phyloP scores from a whole-genome alignment of 2,888 invertebrate species.

The Furcula furcula region DNA sequence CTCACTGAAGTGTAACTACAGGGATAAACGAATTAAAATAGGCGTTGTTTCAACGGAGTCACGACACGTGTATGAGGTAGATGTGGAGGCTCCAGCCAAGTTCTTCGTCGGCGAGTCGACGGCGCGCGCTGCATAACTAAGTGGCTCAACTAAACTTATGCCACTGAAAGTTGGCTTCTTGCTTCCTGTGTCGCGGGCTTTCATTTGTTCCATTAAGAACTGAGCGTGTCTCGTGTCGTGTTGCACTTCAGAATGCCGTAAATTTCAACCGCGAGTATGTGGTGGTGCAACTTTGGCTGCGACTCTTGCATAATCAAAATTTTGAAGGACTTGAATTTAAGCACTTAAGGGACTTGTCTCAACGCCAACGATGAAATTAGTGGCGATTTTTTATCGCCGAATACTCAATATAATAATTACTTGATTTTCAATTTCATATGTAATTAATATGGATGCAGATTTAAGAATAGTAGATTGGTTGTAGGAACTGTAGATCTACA shows the following conservation, averaged over 20 bases:
- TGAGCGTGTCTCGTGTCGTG: slow-evolving; percentile 23
- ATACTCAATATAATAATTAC: too few relatives aligned
- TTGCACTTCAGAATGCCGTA: slow-evolving; percentile 24
- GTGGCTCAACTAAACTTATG: slow-evolving; percentile 44
- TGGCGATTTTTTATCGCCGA: too few relatives aligned
- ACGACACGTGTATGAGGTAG: slow-evolving; percentile 50
- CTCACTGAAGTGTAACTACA: slow-evolving; percentile 18
- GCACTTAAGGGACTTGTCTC: too few relatives aligned
- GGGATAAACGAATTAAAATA: slow-evolving; percentile 46
- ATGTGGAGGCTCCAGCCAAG: slow-evolving; percentile 38
- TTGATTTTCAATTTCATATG: too few relatives aligned
- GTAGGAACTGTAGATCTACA: too few relatives aligned
- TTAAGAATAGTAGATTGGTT: too few relatives aligned
- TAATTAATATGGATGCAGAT: too few relatives aligned
- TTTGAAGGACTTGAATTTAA: too few relatives aligned
- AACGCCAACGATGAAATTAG: too few relatives aligned
- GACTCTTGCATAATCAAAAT: too few relatives aligned
- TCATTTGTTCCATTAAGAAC: slow-evolving; percentile 49
- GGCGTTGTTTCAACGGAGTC: slow-evolving; percentile 36
- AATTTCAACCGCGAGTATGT: slow-evolving; percentile 18
- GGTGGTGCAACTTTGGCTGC: not conserved
- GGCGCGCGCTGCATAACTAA: slow-evolving; percentile 51
- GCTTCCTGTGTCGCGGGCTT: slow-evolving; percentile 42
- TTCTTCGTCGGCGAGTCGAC: slow-evolving; percentile 34
- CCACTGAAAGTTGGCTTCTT: slow-evolving; percentile 46